Conservation (phyloP, 2,797 vertebrate species). For the Gymnoscopelus braueri region DNA sequence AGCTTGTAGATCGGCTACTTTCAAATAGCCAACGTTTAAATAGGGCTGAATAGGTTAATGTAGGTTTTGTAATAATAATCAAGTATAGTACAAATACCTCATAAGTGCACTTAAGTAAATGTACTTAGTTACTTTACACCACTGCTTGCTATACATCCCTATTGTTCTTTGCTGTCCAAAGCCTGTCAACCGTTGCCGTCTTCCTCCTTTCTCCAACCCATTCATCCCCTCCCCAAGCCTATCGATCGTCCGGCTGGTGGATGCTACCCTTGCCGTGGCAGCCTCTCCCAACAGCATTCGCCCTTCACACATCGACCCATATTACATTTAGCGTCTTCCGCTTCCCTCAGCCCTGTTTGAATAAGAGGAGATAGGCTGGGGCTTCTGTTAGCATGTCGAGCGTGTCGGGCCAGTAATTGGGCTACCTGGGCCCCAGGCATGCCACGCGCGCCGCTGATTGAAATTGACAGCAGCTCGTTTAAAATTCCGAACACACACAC, state of each 20-base stretch:
- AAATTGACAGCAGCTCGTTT: slow-evolving; percentile 80
- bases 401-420: slow-evolving; percentile 77
- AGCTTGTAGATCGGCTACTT: too few species aligned
- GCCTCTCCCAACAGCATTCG: slow-evolving; percentile 52
- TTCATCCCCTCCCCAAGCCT: slow-evolving; percentile 23
- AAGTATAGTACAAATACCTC: too few species aligned
- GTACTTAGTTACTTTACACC: too few species aligned
- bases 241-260: slow-evolving; percentile 42
- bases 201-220: background rate
- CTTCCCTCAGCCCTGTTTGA: slow-evolving; percentile 55
- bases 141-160: background rate
- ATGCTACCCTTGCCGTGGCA: slow-evolving; percentile 36
- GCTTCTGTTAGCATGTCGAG: slow-evolving; percentile 55
- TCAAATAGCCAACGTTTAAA: too few species aligned
- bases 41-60: too few species aligned
- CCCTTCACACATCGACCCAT: slow-evolving; percentile 69
- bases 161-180: slow-evolving; percentile 6
- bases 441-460: slow-evolving; percentile 66
- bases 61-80: too few species aligned
- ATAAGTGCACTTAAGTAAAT: too few species aligned
- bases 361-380: slow-evolving; percentile 55
- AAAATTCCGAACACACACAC: slow-evolving; percentile 64
- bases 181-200: background rate
- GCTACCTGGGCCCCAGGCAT: slow-evolving; percentile 74
- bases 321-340: slow-evolving; percentile 57